A percentile compares a stretch with the other conserved stretches of the same genome.
Conservation (phyloP, 2,888 invertebrate species). For the Platycheirus rosarum region DNA sequence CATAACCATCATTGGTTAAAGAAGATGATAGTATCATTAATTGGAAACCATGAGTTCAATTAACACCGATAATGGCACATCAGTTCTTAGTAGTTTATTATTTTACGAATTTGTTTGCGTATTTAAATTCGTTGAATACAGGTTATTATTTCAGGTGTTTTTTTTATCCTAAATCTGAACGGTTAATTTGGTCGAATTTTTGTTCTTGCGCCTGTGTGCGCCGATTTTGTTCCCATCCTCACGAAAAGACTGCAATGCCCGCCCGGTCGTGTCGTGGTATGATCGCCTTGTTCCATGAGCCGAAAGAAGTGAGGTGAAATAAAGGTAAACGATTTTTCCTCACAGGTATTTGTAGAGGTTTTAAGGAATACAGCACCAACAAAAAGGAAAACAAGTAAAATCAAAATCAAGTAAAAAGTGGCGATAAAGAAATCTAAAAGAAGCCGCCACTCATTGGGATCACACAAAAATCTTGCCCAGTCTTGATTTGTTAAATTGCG, state of each 20-base stretch:
- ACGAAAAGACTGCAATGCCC: constrained; percentile 12
- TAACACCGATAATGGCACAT: too few species aligned
- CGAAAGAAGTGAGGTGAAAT: constrained; percentile 24
- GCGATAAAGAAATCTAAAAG: constrained; percentile 65
- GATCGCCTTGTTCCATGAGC: constrained; percentile 19
- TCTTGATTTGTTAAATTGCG: constrained; percentile 69
- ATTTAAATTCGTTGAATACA: too few species aligned
- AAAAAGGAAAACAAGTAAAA: constrained; percentile 60
- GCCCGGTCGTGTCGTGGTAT: not conserved
- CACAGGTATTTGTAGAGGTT: constrained; percentile 59
- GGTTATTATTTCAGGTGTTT: too few species aligned
- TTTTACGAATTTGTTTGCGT: too few species aligned
- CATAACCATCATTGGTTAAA: too few species aligned
- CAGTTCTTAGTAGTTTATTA: too few species aligned
- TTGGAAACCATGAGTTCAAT: too few species aligned
- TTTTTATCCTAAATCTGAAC: too few species aligned
- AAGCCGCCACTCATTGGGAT: constrained; percentile 65
- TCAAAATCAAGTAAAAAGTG: constrained; percentile 72
- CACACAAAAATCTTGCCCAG: constrained; percentile 62
- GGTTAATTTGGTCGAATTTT: not conserved
- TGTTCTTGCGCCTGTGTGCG: not conserved
- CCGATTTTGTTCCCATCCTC: constrained; percentile 16
- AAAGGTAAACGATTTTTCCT: constrained; percentile 36
- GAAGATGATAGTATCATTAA: too few species aligned
- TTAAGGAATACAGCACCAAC: constrained; percentile 36